A percentile compares a stretch with the other conserved stretches of the same genome.
Conservation (phyloP, 2,797 vertebrate genomes). For the Pyrocephalus nanus region DNA sequence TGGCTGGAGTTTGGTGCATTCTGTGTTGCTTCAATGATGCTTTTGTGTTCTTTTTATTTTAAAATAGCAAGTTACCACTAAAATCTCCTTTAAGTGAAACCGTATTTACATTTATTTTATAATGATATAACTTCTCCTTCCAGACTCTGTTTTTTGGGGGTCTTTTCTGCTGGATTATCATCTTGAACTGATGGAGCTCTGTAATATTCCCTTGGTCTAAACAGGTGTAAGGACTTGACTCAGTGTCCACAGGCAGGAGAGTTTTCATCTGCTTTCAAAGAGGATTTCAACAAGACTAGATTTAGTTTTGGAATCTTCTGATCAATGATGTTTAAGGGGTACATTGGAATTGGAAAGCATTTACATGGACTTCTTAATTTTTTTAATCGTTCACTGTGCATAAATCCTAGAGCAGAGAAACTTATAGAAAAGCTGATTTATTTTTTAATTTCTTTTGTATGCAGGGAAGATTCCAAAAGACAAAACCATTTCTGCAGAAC, state of each 20-base stretch:
- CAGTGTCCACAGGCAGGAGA: not conserved
- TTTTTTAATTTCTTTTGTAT: not conserved
- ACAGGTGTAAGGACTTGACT: not conserved
- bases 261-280: not conserved
- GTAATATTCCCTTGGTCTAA: not conserved
- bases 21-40: not conserved
- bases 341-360: not conserved
- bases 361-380: not conserved
- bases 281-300: not conserved
- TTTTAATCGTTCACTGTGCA: not conserved
- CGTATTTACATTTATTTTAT: not conserved
- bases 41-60: not conserved
- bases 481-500: not conserved
- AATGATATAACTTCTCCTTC: not conserved
- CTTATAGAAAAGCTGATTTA: not conserved
- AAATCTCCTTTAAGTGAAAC: not conserved
- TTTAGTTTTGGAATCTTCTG: not conserved
- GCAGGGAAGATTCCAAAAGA: not conserved
- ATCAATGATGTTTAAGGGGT: not conserved
- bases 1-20: not conserved
- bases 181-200: not conserved
- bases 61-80: not conserved
- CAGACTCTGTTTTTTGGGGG: not conserved
- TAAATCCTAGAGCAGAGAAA: not conserved
- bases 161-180: not conserved